Evolutionary conservation across 2,888 invertebrate species (phyloP).

Genomic region (Polymixis flavicincta): DNA sequence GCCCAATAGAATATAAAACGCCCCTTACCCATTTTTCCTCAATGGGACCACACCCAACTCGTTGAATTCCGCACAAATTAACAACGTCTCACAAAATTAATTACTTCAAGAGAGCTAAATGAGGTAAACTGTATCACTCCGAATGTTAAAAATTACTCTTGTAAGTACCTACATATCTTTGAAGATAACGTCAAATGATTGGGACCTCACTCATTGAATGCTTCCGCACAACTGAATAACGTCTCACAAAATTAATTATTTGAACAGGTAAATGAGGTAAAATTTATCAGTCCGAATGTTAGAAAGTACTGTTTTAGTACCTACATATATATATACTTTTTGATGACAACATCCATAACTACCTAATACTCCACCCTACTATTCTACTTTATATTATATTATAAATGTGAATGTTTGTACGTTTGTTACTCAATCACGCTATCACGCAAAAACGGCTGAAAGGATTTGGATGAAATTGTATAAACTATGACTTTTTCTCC

Average conservation of each 20-base stretch:
- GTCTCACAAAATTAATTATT: slow-evolving; percentile 49
- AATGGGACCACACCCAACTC: slow-evolving; percentile 43
- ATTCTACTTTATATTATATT: too few species aligned
- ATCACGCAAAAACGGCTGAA: too few species aligned
- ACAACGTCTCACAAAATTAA: slow-evolving; percentile 47
- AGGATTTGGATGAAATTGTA: too few species aligned
- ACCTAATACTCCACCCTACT: too few species aligned
- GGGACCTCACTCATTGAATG: slow-evolving; percentile 42
- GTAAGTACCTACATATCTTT: too few species aligned
- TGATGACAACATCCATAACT: neutral
- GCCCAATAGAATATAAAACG: neutral
- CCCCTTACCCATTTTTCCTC: neutral
- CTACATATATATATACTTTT: neutral
- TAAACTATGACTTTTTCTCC: too few species aligned
- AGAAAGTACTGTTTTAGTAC: neutral
- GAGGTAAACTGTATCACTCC: slow-evolving; percentile 20
- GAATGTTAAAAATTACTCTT: neutral
- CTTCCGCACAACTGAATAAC: slow-evolving; percentile 51
- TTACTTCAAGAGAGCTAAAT: slow-evolving; percentile 42
- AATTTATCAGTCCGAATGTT: slow-evolving; percentile 6
- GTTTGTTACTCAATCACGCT: too few species aligned
- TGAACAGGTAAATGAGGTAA: slow-evolving; percentile 34
- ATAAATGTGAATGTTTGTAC: too few species aligned
- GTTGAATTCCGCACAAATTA: slow-evolving; percentile 50
- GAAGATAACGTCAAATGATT: neutral